Base-by-base conservation (phyloP, 1,140 invertebrate species). In the Homarus americanus region DNA sequence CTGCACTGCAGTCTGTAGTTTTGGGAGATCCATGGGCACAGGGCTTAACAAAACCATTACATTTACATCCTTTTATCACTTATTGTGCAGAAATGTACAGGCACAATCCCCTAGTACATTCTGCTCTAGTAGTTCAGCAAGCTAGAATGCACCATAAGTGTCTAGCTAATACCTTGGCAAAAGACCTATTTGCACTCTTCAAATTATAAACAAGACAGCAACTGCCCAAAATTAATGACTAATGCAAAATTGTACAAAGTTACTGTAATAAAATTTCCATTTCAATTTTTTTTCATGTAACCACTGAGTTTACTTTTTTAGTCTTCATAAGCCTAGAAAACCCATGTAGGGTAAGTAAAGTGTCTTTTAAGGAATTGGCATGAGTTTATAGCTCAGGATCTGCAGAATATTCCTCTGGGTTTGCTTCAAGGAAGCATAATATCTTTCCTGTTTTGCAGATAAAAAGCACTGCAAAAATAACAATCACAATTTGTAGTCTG, bases 371-470 rank as follows among this genome's bases (percentile, higher is more conserved):
- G 72, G 84, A 86, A 91, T 79, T 91, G 84, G 84, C 90, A 82
- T 86, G 90, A 86, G 82, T 91, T 78, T 91, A 86, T 87, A 87
- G 75, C 76, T 87, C 78, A 87, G 76, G 58, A 78, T 91, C 75
- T 82, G 34, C 49, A 91, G 72, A 84, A 87, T 91, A 87, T 83
- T 58, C 66, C 40, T 78, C 38, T 36, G 78, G 78, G 63, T 89
- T 92, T 63, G 92, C 92, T 89, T 93, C 92, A 82, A 91, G 92
- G 86, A 91, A 87, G 84, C 91, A 91, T 89, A 87, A 82, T 88
- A 85, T 85, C 53, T 91, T 89, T 89, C 87, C 91, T 84, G 90
- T 91, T 93, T 92, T 93, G 90, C 93, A 93, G 92, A 88, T 91
- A 78, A 58, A 90, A 92, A 91, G 82, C 91, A 88, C 82, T 92